phyloP scores from a whole-genome alignment of 1,140 invertebrate genomes.

The Drosophila auraria region DNA sequence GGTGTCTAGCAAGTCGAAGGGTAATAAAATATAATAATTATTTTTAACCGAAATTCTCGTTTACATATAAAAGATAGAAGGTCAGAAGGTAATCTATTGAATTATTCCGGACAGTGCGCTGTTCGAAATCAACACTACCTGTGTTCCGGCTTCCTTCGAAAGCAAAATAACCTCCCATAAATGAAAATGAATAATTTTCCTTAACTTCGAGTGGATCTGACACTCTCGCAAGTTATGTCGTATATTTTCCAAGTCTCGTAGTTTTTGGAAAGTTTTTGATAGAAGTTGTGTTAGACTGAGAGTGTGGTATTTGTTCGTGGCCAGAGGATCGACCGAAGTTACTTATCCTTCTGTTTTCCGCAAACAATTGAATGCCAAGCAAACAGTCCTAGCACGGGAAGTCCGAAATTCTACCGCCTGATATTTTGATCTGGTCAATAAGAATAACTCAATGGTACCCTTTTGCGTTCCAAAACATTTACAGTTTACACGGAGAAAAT shows the following conservation, averaged over 20 bases:
- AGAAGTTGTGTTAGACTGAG: too few species aligned
- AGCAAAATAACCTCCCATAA: background rate
- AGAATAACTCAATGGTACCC: too few species aligned
- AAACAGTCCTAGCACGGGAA: too few species aligned
- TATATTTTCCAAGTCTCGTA: background rate
- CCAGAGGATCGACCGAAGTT: slow-evolving; percentile 1
- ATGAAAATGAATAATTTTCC: background rate
- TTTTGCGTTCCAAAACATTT: too few species aligned
- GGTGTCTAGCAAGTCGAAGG: slow-evolving; percentile 1
- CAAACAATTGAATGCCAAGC: too few species aligned
- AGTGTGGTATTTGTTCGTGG: background rate
- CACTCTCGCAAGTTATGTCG: background rate
- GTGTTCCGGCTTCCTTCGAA: background rate
- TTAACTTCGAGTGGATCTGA: background rate
- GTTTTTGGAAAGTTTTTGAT: background rate
- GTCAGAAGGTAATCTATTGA: background rate
- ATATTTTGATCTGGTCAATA: too few species aligned
- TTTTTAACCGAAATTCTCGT: background rate
- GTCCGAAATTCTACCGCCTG: too few species aligned
- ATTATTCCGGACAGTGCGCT: background rate
- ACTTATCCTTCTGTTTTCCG: background rate
- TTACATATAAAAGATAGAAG: background rate
- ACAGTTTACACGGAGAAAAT: too few species aligned
- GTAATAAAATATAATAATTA: background rate
- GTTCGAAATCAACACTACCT: background rate